phyloP scores from a whole-genome alignment of 92 coral and sea anemone genomes.

The Parazoanthus darwini region DNA sequence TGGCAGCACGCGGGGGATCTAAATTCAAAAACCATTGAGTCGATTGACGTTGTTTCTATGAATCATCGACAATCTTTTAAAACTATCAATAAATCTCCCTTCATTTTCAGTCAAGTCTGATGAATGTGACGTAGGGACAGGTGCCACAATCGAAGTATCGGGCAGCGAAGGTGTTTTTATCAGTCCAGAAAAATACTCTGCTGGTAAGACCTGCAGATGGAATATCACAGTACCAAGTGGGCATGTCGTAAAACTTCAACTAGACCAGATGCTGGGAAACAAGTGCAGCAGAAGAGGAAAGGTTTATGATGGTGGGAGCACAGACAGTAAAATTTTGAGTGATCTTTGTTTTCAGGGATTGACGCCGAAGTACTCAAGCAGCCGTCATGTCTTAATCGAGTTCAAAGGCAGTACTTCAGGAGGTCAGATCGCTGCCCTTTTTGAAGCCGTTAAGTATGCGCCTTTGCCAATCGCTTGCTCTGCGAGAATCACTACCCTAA shows the following conservation, averaged over 20 bases:
- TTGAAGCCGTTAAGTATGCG: conserved; percentile 25
- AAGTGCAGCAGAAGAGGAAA: conserved; percentile 4
- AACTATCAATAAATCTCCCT: too few relatives aligned
- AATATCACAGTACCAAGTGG: conserved; percentile 32
- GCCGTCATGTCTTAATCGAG: conserved; percentile 30
- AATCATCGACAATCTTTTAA: too few relatives aligned
- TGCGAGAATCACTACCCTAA: not conserved
- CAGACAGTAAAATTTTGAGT: conserved; percentile 15
- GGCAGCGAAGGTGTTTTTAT: conserved; percentile 33
- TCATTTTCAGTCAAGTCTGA: conserved; percentile 9
- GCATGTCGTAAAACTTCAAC: conserved; percentile 19
- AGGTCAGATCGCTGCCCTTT: not conserved
- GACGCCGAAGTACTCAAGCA: conserved; percentile 25
- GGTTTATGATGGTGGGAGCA: conserved; percentile 24
- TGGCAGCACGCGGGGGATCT: too few relatives aligned
- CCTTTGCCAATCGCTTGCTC: conserved; percentile 26
- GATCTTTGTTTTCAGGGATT: conserved; percentile 6
- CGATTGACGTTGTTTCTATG: too few relatives aligned
- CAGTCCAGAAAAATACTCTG: conserved; percentile 20
- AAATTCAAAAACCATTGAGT: too few relatives aligned
- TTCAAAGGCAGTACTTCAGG: conserved; percentile 1
- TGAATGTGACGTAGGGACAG: conserved; percentile 11
- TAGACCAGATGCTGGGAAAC: not conserved
- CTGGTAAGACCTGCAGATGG: conserved; percentile 16
- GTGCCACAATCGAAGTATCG: conserved; percentile 12